Evolutionary conservation across 2,797 vertebrate species (phyloP).

Genomic region (Meda fulgida): DNA sequence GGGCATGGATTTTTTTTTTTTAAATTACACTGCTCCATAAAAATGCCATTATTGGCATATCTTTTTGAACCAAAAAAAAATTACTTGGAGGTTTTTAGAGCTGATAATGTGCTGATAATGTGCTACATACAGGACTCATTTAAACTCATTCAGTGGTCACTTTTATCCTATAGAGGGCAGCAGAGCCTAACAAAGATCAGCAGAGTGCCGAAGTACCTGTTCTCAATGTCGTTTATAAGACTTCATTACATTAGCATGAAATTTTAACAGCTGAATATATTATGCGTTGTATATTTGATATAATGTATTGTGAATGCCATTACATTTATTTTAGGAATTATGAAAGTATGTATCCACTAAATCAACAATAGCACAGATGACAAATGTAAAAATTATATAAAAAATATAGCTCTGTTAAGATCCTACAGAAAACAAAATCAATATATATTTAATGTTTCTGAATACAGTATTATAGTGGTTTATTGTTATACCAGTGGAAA

Average conservation of each 20-base stretch:
- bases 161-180: conserved; percentile 23
- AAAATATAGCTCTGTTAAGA: neutral
- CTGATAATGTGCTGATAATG: too few relatives aligned
- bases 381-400: neutral
- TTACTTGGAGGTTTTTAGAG: neutral
- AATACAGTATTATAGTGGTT: neutral
- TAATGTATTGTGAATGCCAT: neutral
- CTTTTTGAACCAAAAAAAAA: neutral
- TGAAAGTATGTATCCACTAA: neutral
- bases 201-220: neutral
- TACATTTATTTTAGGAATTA: neutral
- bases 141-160: neutral
- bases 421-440: neutral
- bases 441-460: neutral
- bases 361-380: neutral
- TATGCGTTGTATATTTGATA: neutral
- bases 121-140: neutral
- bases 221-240: neutral
- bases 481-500: conserved; percentile 88
- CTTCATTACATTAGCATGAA: neutral
- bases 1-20: neutral
- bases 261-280: neutral
- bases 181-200: neutral
- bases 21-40: neutral
- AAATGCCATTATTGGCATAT: neutral